Conservation (phyloP, 37 sponge, comb jelly and placozoan genomes). For the Eunapius fragilis region DNA sequence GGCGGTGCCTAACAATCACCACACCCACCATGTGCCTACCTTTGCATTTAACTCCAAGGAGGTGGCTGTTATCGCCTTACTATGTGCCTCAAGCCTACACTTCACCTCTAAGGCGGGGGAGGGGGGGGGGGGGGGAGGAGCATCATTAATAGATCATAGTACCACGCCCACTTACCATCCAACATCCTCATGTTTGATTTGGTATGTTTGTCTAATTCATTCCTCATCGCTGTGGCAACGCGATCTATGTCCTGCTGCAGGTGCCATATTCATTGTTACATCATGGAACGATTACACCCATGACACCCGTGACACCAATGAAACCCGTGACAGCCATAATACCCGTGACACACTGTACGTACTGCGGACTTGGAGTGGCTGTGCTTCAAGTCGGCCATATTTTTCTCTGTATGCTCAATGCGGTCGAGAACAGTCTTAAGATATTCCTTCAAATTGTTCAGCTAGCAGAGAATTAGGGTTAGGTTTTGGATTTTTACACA, state of each 20-base stretch:
- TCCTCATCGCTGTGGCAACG: conserved; percentile 15
- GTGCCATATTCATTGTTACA: neutral
- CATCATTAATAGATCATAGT: neutral
- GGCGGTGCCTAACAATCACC: too few relatives aligned
- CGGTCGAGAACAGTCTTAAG: conserved; percentile 25
- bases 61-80: conserved; percentile 18
- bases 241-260: conserved; percentile 24
- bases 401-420: conserved; percentile 53
- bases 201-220: conserved; percentile 31
- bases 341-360: neutral
- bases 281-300: too few relatives aligned
- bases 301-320: too few relatives aligned
- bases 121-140: neutral
- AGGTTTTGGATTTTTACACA: too few relatives aligned
- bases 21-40: too few relatives aligned
- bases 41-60: conserved; percentile 46
- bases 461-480: neutral
- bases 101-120: neutral
- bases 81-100: conserved; percentile 17
- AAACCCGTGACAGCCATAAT: too few relatives aligned
- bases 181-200: conserved; percentile 30
- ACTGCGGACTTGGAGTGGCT: conserved; percentile 18
- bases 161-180: conserved; percentile 13
- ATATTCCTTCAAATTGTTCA: conserved; percentile 37
- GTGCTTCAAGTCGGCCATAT: conserved; percentile 29